Evolutionary conservation across 2,888 invertebrate species (phyloP).

Genomic region (Hermaeophaga mercurialis): DNA sequence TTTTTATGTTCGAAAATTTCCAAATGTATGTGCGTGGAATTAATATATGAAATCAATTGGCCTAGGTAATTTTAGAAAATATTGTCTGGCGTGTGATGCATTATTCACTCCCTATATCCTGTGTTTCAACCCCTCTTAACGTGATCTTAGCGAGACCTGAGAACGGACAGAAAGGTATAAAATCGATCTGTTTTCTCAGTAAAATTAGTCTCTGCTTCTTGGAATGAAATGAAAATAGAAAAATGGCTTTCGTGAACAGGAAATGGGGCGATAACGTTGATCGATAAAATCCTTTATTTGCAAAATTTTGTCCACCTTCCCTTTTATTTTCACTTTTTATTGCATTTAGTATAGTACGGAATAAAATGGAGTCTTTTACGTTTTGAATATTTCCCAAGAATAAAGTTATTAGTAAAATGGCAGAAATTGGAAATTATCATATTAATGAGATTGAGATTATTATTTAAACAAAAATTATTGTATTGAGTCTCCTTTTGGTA

Average conservation of each 20-base stretch:
- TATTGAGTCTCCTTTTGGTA: no score
- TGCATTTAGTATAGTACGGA: no score
- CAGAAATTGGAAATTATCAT: no score
- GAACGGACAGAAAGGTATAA: slow-evolving; percentile 31
- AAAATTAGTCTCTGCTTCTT: slow-evolving; percentile 37
- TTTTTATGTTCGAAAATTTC: no score
- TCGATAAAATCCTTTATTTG: slow-evolving; percentile 34
- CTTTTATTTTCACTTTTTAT: slow-evolving; percentile 21
- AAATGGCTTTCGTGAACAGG: slow-evolving; percentile 44
- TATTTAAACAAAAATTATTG: no score
- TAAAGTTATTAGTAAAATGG: no score
- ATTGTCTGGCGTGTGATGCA: no score
- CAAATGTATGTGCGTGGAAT: no score
- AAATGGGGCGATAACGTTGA: slow-evolving; percentile 36
- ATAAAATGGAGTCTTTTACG: no score
- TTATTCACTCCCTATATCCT: background rate
- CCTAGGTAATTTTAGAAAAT: no score
- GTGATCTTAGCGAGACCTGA: slow-evolving; percentile 62
- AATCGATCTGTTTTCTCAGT: slow-evolving; percentile 48
- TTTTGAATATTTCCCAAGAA: background rate
- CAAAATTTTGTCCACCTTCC: slow-evolving; percentile 28
- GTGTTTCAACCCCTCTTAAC: slow-evolving; percentile 41
- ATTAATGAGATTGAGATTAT: no score
- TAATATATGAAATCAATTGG: no score
- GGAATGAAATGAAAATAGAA: slow-evolving; percentile 35